Percentiles rank a stretch among this genome's conserved stretches.
Conservation (phyloP, 2,113 vertebrate species). For the Syngnathus floridae region DNA sequence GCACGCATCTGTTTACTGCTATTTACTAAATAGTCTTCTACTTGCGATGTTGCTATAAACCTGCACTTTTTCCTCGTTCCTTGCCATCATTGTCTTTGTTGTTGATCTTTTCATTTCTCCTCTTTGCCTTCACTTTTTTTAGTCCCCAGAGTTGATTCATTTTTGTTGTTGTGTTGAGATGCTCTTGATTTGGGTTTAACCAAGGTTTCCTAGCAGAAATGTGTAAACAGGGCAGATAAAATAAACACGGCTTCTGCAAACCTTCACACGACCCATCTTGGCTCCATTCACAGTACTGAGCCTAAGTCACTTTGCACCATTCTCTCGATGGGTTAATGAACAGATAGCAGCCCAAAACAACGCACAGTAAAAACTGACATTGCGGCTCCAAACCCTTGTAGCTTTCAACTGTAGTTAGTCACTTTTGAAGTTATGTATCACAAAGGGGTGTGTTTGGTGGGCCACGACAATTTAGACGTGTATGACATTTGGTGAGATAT, state of each 20-base stretch:
- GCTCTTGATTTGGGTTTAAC: slow-evolving; percentile 47
- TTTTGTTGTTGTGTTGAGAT: slow-evolving; percentile 38
- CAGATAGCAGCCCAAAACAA: slow-evolving; percentile 26
- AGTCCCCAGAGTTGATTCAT: slow-evolving; percentile 5
- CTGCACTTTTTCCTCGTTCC: slow-evolving; percentile 35
- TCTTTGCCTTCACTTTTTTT: slow-evolving; percentile 21
- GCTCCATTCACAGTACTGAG: slow-evolving; percentile 15
- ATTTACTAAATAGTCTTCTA: slow-evolving; percentile 70
- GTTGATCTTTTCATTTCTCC: slow-evolving; percentile 43
- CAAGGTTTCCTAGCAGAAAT: slow-evolving; percentile 27
- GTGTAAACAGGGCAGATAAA: slow-evolving; percentile 44
- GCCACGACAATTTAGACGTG: slow-evolving; percentile 21
- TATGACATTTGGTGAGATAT: slow-evolving; percentile 51
- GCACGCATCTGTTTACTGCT: slow-evolving; percentile 66
- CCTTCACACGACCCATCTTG: slow-evolving; percentile 6
- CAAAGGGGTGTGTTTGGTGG: slow-evolving; percentile 48
- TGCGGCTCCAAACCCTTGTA: slow-evolving; percentile 20
- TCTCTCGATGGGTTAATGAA: slow-evolving; percentile 24
- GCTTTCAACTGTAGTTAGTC: slow-evolving; percentile 11
- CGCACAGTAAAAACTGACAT: slow-evolving; percentile 17
- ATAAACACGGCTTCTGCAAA: slow-evolving; percentile 20
- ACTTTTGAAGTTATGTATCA: slow-evolving; percentile 30
- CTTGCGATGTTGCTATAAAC: slow-evolving; percentile 64
- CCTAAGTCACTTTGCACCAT: slow-evolving; percentile 10
- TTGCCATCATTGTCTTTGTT: slow-evolving; percentile 29